Evolutionary conservation across 1,140 invertebrate genomes (phyloP), one percentile per base, ranked within the genome.

Genomic region (Pissodes strobi): DNA sequence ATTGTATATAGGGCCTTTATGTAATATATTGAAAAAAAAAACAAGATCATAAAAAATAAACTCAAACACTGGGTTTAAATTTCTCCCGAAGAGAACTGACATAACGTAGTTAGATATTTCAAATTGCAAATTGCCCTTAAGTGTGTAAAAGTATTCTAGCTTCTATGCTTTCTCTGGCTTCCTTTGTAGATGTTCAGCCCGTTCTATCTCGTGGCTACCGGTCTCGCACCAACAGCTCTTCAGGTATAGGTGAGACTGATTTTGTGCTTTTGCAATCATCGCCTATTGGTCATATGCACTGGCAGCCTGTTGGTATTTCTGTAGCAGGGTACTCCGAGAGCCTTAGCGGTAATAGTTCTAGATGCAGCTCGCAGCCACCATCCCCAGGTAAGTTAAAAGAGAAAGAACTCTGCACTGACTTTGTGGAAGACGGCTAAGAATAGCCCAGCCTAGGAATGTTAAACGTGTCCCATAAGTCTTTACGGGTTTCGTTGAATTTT

Each of bases 191-290:
- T 46, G 9, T 45, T 15, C 39, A 58, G 23, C 13, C 39, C 18
- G 43, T 21, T n/a, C 13, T 43, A 12, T 22, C 38, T 19, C 62
- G 67, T 58, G 69, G 58, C 10, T 64, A 30, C 58, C 67, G 76
- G 17, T 77, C 76, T 18, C 67, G 75, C 13, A 71, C 74, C 9
- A 76, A 74, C 68, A 76, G 75, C 60, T 60, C 70, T 5, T 68
- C 71, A 23, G 75, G 75, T 15, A 49, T 75, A 41, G 75, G 71
- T 39, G 75, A 85, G 49, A 83, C 82, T n/a, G 81, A 84, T 60
- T 84, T 81, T 51, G 79, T 85, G n/a, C 67, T 84, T 18, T 76
- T 85, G 17, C 83, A 85, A 66, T 73, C 82, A 2, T 83, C 80
- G 19, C 82, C 82, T 8, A 67, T 82, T n/a, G 74, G 74, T 52